Base-by-base conservation (phyloP, 2,888 invertebrate species). In the Capitulum mitella region DNA sequence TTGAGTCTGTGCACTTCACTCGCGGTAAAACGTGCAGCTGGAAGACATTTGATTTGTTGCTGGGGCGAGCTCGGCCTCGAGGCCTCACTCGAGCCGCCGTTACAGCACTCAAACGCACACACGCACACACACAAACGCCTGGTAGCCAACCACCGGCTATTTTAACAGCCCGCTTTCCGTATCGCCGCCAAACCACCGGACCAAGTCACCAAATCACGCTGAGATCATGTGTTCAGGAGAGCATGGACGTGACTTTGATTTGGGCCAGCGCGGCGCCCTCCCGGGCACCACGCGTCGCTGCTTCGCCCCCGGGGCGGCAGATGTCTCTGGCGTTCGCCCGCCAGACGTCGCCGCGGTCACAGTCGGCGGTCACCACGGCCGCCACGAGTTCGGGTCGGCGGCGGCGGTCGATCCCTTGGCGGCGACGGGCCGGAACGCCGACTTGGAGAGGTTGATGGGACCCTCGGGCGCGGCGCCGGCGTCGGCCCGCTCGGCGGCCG, bases 11-110 rank as follows among this genome's bases (percentile, higher is more conserved):
- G n/a, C n/a, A n/a, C n/a, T n/a, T n/a, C n/a, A n/a, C n/a, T n/a
- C n/a, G n/a, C 43, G 43, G 64, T 34, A 34, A 64, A 64, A 19
- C 34, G 19, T 34, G 64, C 64, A 32, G 16, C 29, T 34, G 34
- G 64, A 34, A 64, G 34, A 64, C 64, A 34, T 64, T 64, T 64
- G 64, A 64, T 64, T 64, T 64, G 64, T 64, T 32, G 64, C 29
- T 19, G 64, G 10, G 64, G 29, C 54, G 58, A 43, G 43, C 0
- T 8, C 6, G 29, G n/a, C n/a, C 29, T 10, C 58, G 10, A n/a
- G 58, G 29, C 26, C 12, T 22, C 58, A n/a, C 58, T 29, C 58
- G 10, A 8, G 58, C 10, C 58, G 10, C 58, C 12, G 29, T n/a
- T 58, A 43, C 43, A 43, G 43, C 43, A 43, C 5, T 43, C 43